Base-by-base conservation (phyloP, 2,888 invertebrate species). In the Margaritifera margaritifera region DNA sequence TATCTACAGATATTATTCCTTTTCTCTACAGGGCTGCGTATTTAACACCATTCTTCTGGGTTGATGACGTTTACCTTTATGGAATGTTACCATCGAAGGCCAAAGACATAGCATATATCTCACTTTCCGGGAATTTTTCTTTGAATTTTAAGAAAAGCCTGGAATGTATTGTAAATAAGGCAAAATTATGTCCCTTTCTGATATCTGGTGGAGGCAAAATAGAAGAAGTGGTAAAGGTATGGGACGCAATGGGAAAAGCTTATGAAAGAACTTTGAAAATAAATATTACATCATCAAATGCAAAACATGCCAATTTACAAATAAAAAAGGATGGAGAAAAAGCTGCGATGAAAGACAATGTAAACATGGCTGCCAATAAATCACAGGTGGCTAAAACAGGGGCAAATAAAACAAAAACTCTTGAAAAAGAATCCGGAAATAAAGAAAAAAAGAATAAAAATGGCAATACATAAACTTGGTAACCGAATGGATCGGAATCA, bases 41-140 rank as follows among this genome's bases (percentile, higher is more conserved):
- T 8, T 31, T 70, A 27, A 77, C 77, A 22, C 77, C 77, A 66
- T 77, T 77, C 66, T 72, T 77, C 69, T 77, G 77, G 77, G 74
- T 77, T 0, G 77, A 77, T 42, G 77, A 77, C 51, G 77, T 74
- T 5, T 77, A 77, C 57, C 27, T 77, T 19, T 77, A 72, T 25
- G 77, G 77, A 4, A 62, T 74, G 55, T 68, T 70, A 18, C 77
- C 77, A 2, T 62, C 59, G 5, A 66, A 70, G 19, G 68, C 74
- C 25, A 68, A 69, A 11, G 74, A 74, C 5, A 68, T 77, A 19
- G 65, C 62, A 6, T 77, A 77, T 24, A 70, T 58, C 42, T 68
- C 61, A 18, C 42, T 77, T 27, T 56, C 68, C 22, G 63, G 57
- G 20, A 55, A 57, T 24, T 64, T 64, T 64, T 24, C 67, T 20